Evolutionary conservation across 2,113 vertebrate species (phyloP).

Genomic region (Pithys albifrons): DNA sequence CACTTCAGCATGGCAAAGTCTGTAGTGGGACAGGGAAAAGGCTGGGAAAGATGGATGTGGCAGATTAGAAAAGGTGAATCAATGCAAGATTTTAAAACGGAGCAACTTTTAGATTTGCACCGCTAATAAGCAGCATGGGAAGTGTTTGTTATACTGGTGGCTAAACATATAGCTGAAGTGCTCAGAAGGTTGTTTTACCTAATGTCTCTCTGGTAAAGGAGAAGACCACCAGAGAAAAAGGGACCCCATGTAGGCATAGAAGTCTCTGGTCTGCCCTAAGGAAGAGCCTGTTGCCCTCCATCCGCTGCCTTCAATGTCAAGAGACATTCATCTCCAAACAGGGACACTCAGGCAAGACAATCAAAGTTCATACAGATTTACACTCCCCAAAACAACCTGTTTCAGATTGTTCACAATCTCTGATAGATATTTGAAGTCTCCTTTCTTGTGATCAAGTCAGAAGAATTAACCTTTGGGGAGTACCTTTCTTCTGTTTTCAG

Average conservation of each 20-base stretch:
- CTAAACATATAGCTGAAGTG: background rate
- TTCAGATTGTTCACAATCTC: background rate
- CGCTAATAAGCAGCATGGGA: background rate
- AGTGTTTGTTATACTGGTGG: rapidly evolving
- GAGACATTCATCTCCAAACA: background rate
- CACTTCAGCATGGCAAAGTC: background rate
- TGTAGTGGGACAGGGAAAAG: background rate
- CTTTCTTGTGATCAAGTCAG: background rate
- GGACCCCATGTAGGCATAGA: background rate
- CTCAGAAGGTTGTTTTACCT: background rate
- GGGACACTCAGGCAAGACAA: background rate
- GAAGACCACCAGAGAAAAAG: background rate
- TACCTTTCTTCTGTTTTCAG: background rate
- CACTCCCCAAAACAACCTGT: background rate
- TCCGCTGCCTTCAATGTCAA: background rate
- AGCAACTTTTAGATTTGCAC: background rate
- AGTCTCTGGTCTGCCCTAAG: background rate
- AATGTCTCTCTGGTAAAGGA: background rate
- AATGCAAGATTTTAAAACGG: background rate
- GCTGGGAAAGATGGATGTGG: background rate
- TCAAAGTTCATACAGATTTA: background rate
- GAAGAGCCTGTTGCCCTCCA: background rate
- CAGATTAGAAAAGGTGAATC: background rate
- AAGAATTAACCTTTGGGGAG: background rate
- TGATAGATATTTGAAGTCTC: background rate